phyloP scores from a whole-genome alignment of 2,888 invertebrate genomes.

The Griposia aprilina region DNA sequence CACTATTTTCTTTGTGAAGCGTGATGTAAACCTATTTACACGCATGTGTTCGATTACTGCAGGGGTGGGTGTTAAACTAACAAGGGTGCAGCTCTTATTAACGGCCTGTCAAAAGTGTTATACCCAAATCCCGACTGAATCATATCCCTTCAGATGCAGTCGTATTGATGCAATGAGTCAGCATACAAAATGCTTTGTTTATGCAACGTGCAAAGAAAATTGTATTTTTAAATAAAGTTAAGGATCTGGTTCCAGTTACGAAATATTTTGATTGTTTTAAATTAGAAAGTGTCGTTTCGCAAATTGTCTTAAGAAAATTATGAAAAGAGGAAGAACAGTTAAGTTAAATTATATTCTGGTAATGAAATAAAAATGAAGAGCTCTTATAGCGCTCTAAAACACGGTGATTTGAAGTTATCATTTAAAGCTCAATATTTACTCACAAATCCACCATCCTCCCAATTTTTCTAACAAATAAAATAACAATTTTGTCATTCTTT shows the following conservation, averaged over 20 bases:
- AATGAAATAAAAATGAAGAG: neutral
- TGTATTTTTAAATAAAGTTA: conserved; percentile 15
- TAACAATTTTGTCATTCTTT: neutral
- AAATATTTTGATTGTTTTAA: neutral
- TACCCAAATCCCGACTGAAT: conserved; percentile 83
- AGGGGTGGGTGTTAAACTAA: conserved; percentile 86
- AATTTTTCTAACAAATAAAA: neutral
- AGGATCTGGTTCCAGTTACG: neutral
- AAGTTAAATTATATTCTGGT: neutral
- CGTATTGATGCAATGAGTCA: conserved; percentile 62
- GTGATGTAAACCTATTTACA: conserved; percentile 76
- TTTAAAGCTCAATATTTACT: neutral
- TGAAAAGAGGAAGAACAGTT: neutral
- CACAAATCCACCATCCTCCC: too few species aligned
- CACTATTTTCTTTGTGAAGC: conserved; percentile 57
- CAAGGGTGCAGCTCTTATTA: conserved; percentile 88
- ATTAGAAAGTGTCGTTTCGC: neutral
- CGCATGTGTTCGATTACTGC: conserved; percentile 77
- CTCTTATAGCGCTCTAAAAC: neutral
- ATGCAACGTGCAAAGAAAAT: neutral
- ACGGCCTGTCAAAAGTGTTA: conserved; percentile 85
- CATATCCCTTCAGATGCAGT: conserved; percentile 77
- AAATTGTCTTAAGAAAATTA: neutral
- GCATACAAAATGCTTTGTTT: conserved; percentile 43
- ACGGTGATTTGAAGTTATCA: neutral